Conservation (phyloP, 2,888 invertebrate species). For the Dryocosmus kuriphilus region DNA sequence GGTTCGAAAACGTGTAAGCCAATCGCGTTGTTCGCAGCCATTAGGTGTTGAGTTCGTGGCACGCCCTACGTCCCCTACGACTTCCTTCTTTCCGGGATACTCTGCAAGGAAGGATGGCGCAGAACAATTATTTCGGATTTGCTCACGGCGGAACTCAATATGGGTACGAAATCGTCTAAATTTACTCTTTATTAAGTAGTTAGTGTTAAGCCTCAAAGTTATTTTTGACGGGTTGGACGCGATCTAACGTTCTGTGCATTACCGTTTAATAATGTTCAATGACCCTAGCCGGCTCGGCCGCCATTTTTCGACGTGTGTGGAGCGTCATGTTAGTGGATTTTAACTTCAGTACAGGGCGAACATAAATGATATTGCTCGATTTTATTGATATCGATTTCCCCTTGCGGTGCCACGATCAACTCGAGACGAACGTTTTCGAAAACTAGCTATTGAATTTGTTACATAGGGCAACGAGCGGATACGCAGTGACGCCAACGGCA, state of each 20-base stretch:
- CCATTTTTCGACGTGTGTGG: constrained; percentile 66
- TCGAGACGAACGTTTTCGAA: constrained; percentile 4
- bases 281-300: constrained; percentile 68
- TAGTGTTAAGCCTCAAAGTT: constrained; percentile 61
- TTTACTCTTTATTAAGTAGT: constrained; percentile 64
- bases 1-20: constrained; percentile 60
- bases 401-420: not conserved
- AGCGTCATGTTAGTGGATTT: constrained; percentile 57
- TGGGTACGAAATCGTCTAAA: constrained; percentile 82
- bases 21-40: constrained; percentile 63
- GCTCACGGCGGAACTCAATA: constrained; percentile 96
- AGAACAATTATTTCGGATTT: constrained; percentile 97
- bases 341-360: not conserved
- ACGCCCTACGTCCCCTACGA: constrained; percentile 75
- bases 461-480: constrained; percentile 84
- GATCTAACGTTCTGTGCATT: constrained; percentile 54
- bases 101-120: constrained; percentile 83
- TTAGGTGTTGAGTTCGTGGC: constrained; percentile 69
- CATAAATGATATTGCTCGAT: constrained; percentile 4
- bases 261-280: constrained; percentile 41
- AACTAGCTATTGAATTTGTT: constrained; percentile 38
- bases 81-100: constrained; percentile 76
- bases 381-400: not conserved
- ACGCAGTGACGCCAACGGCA: constrained; percentile 89
- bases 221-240: constrained; percentile 50